A percentile compares a stretch with the other conserved stretches of the same genome.
Evolutionary conservation across 1,140 invertebrate genomes (phyloP).

Genomic region (Drosophila yakuba): DNA sequence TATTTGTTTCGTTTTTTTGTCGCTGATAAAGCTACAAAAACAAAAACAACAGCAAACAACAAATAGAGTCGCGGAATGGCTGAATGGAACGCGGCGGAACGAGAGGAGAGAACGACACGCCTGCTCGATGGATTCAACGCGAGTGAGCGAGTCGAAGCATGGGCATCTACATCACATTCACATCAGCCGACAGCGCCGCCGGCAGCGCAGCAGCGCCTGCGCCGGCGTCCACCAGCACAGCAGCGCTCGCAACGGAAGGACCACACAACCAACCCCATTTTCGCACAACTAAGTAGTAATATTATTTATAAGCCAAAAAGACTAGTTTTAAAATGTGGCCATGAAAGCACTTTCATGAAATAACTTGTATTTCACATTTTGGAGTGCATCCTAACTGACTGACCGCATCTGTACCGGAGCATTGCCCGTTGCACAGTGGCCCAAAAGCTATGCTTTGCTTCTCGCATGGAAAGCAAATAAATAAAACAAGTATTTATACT

Average conservation of each 20-base stretch:
- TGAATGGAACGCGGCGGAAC: slow-evolving; percentile 50
- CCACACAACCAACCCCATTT: background rate
- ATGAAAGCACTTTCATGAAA: background rate
- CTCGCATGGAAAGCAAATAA: no score
- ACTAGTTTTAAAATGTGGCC: no score
- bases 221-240: slow-evolving; percentile 19
- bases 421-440: slow-evolving; percentile 61
- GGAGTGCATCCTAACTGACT: background rate
- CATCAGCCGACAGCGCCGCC: slow-evolving; percentile 16
- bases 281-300: no score
- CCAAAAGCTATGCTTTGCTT: background rate
- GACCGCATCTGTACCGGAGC: slow-evolving; percentile 42
- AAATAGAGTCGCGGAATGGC: slow-evolving; percentile 43
- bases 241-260: background rate
- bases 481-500: no score
- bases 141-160: slow-evolving; percentile 67
- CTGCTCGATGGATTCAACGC: slow-evolving; percentile 79
- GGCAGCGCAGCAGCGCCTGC: slow-evolving; percentile 37
- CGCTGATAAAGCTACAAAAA: slow-evolving; percentile 34
- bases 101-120: slow-evolving; percentile 71
- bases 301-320: no score
- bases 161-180: slow-evolving; percentile 41
- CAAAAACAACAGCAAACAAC: slow-evolving; percentile 22
- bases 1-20: slow-evolving; percentile 8
- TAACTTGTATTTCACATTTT: background rate